Evolutionary conservation across 2,797 vertebrate species (phyloP).

Genomic region (Iguana delicatissima): DNA sequence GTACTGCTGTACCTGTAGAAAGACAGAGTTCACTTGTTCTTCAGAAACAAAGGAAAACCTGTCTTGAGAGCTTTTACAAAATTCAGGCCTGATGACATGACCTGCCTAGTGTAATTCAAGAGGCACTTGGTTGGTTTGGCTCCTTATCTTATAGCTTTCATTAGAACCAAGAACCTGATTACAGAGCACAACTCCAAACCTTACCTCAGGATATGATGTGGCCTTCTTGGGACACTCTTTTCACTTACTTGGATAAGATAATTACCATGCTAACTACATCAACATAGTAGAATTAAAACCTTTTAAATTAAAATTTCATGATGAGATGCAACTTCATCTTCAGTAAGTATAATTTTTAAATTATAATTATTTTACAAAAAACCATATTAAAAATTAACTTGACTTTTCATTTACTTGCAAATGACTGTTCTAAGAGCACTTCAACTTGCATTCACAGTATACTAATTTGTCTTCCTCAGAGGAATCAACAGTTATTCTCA

Average conservation of each 20-base stretch:
- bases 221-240: background rate
- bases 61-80: background rate
- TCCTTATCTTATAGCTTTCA: background rate
- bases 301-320: background rate
- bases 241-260: background rate
- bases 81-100: background rate
- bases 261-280: background rate
- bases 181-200: too few species aligned
- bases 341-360: background rate
- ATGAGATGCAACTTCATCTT: background rate
- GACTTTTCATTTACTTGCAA: background rate
- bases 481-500: background rate
- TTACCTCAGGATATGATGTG: background rate
- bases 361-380: background rate
- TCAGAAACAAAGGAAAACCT: background rate
- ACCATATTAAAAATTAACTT: background rate
- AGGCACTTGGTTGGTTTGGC: background rate
- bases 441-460: background rate
- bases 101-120: background rate
- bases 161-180: background rate
- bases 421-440: background rate
- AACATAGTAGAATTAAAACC: background rate
- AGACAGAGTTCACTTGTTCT: background rate
- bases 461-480: background rate
- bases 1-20: background rate